Base-by-base conservation (phyloP, 2,113 vertebrate genomes). In the Piliocolobus tephrosceles region DNA sequence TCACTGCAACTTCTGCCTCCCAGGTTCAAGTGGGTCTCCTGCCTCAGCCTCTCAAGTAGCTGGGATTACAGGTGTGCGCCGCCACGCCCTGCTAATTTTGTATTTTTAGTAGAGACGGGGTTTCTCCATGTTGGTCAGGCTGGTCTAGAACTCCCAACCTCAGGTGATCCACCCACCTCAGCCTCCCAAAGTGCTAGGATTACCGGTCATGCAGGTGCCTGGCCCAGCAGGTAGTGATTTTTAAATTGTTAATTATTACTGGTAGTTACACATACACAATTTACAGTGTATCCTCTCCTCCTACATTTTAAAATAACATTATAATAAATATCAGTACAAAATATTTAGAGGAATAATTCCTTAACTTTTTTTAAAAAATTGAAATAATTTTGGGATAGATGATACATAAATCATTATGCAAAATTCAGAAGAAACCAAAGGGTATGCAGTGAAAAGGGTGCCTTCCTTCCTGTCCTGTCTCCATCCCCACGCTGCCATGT, bases 401-500 rank as follows among this genome's bases (percentile, higher is more conserved):
- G 50, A 58, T 47, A 61, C 22, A 20, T 50, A 7, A 25, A 43
- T 50, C 16, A 32, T 61, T 50, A 68, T 25, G 43, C 0, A 66
- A 75, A 88, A 66, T 32, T n/a, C 43, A 25, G 47, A 83, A 89
- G 70, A 25, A 85, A 50, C 38, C 6, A n/a, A n/a, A 43, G 38
- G 50, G 25, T 6, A 9, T 20, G 1, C 16, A 27, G 20, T 68
- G 40, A 35, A 47, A 40, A 76, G 70, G 13, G 68, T 11, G 10
- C 16, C 1, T 25, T 30, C 43, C 38, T n/a, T 38, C 35, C 70
- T 10, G 27, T 2, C 50, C 32, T 22, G 17, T 11, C 10, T 16
- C 27, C 8, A 13, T 23, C 40, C 45, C 50, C 22, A 5, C 0
- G 1, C 3, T 1, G 2, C 27, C 17, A 55, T 0, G 2, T 35